Base-by-base conservation (phyloP, 2,888 invertebrate species). In the Eilema sororculum region DNA sequence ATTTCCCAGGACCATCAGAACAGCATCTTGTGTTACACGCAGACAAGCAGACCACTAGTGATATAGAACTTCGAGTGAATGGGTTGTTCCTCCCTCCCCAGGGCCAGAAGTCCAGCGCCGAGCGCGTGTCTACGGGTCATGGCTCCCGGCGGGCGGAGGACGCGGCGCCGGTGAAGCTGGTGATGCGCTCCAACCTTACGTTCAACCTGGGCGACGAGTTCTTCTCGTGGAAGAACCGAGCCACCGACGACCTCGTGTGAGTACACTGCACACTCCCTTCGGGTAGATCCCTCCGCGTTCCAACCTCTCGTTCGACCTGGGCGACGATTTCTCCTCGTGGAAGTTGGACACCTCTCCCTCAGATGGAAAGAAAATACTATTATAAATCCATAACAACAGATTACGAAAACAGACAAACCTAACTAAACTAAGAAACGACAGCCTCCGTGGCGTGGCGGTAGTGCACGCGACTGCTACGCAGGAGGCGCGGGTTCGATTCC, bases 291-390 rank as follows among this genome's bases (percentile, higher is more conserved):
- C 16, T 2, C 5, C 9, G 91, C 80, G 86, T 59, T 91, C 90
- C 76, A 94, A 94, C 86, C 86, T 94, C 68, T 94, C 94, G 69
- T 93, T 94, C 87, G 91, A 93, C 79, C 84, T 94, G 3, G 94
- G 87, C 0, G 91, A 94, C 65, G 92, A 92, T 74, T 89, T 94
- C 87, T 92, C 94, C 84, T 59, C 76, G 33, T 88, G 88, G 89
- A 75, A 78, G 70, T 3, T 20, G 1, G 22, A 1, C 56, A n/a
- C 1, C 56, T 0, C 56, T 0, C 22, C 4, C 9, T 0, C 56
- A 4, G 2, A 9, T 1, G 22, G 0, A 6, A 2, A 6, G 3
- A 56, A 0, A 56, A 22, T 0, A 2, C 56, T 4, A 22, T 20
- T 20, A 6, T 6, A 0, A 2, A 5, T 3, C 0, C 20, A 46